A percentile compares a stretch with the other conserved stretches of the same genome.
phyloP scores from a whole-genome alignment of 2,113 vertebrate species.

The Carassius carassius region DNA sequence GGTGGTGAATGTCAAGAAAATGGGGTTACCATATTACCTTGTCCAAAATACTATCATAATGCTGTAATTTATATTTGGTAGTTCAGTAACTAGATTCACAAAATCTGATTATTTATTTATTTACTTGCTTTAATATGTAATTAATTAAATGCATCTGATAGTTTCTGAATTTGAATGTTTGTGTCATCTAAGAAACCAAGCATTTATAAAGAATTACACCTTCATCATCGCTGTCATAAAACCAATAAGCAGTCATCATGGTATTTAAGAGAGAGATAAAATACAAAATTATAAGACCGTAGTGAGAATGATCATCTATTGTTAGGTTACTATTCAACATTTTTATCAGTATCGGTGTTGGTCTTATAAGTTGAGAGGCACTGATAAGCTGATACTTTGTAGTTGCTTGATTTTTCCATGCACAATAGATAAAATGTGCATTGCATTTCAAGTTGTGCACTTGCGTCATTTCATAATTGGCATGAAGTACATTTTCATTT shows the following conservation, averaged over 20 bases:
- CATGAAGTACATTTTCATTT: not conserved
- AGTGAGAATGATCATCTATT: not conserved
- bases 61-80: too few relatives aligned
- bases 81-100: too few relatives aligned
- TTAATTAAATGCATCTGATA: too few relatives aligned
- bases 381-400: not conserved
- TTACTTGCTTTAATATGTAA: too few relatives aligned
- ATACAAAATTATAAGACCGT: not conserved
- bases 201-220: not conserved
- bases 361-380: not conserved
- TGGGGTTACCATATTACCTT: too few relatives aligned
- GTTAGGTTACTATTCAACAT: not conserved
- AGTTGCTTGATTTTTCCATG: not conserved
- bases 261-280: not conserved
- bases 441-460: not conserved
- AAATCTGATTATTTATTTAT: too few relatives aligned
- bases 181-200: not conserved
- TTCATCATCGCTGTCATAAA: not conserved
- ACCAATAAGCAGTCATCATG: not conserved
- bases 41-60: too few relatives aligned
- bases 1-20: too few relatives aligned
- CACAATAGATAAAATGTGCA: not conserved
- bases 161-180: too few relatives aligned
- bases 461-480: not conserved
- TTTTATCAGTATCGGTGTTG: not conserved